A percentile compares a stretch with the other conserved stretches of the same genome.
phyloP scores from a whole-genome alignment of 2,113 vertebrate species.

The Mormyrus iriodes region DNA sequence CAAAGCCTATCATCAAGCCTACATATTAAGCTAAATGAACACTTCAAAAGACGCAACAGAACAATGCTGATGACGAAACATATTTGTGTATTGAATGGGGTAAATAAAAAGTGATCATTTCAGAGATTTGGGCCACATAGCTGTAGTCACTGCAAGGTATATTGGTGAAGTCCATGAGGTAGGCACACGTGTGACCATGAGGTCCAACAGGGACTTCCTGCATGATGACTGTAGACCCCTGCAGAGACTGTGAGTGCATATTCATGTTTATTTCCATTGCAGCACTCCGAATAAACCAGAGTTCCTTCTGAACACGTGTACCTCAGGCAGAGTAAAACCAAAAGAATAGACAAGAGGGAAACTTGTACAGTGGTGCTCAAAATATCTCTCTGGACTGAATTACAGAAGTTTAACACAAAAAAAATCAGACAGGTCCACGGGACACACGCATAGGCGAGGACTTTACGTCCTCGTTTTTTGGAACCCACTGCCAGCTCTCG shows the following conservation, averaged over 20 bases:
- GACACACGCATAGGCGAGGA: neutral
- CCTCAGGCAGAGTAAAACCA: too few species aligned
- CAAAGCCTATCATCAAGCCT: neutral
- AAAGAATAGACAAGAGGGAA: too few species aligned
- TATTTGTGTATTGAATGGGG: neutral
- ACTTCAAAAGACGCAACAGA: neutral
- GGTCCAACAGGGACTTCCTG: neutral
- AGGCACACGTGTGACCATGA: neutral
- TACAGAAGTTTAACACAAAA: neutral
- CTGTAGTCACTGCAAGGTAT: neutral
- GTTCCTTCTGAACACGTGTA: neutral
- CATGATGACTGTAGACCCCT: neutral
- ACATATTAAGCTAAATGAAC: neutral
- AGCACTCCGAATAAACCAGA: neutral
- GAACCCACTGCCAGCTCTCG: neutral
- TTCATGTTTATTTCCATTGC: neutral
- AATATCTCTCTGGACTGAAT: neutral
- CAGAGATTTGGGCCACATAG: neutral
- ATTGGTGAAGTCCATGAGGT: neutral
- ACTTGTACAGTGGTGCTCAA: neutral
- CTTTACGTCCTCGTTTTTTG: neutral
- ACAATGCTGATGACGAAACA: neutral
- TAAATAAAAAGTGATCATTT: neutral
- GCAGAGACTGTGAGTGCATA: neutral
- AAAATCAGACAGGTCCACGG: neutral